Conservation (phyloP, 2,888 invertebrate genomes). For the Erebia palarica region DNA sequence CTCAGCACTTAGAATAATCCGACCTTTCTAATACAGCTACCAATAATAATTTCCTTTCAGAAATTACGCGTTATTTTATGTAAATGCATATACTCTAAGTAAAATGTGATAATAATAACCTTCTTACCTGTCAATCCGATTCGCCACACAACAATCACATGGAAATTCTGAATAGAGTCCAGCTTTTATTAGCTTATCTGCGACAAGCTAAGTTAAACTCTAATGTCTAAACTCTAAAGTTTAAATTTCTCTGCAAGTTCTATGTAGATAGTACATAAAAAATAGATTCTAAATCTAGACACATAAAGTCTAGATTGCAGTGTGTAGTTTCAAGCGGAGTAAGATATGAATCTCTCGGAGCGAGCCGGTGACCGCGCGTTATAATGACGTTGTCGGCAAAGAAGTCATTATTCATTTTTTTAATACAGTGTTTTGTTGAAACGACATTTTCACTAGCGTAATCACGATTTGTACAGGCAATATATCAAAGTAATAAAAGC, state of each 20-base stretch:
- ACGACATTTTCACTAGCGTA: slow-evolving; percentile 81
- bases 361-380: slow-evolving; percentile 67
- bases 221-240: slow-evolving; percentile 44
- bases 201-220: slow-evolving; percentile 46
- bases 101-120: slow-evolving; percentile 81
- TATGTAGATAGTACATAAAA: slow-evolving; percentile 30
- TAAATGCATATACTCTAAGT: slow-evolving; percentile 60
- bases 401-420: slow-evolving; percentile 82
- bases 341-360: slow-evolving; percentile 73
- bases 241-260: slow-evolving; percentile 50
- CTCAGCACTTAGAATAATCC: slow-evolving; percentile 6
- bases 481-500: slow-evolving; percentile 76
- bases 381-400: slow-evolving; percentile 77
- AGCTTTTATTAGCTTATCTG: slow-evolving; percentile 45
- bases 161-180: slow-evolving; percentile 60
- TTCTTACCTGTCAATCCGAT: slow-evolving; percentile 78
- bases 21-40: slow-evolving; percentile 32
- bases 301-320: slow-evolving; percentile 50
- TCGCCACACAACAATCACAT: slow-evolving; percentile 73
- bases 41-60: slow-evolving; percentile 47
- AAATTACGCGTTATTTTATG: slow-evolving; percentile 55
- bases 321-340: slow-evolving; percentile 38
- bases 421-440: slow-evolving; percentile 81
- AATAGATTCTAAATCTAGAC: slow-evolving; percentile 38
- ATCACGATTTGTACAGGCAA: slow-evolving; percentile 77